Evolutionary conservation across 2,888 invertebrate genomes (phyloP).

Genomic region (Volucella inflata): DNA sequence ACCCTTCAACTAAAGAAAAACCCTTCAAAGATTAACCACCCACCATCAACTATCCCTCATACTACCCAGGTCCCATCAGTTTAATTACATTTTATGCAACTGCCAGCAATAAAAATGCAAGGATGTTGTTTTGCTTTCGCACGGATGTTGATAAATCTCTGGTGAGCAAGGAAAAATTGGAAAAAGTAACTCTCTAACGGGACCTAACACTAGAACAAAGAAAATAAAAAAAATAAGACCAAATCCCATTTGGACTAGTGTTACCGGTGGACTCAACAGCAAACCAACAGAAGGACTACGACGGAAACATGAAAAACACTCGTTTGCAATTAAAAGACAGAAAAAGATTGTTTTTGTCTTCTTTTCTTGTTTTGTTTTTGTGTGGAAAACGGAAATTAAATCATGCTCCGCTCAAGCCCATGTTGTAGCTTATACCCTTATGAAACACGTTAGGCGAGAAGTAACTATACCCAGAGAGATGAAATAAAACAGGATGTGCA

Average conservation of each 20-base stretch:
- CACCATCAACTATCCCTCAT: background rate
- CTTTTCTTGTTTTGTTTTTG: no score
- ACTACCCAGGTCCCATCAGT: slow-evolving; percentile 11
- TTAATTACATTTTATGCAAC: slow-evolving; percentile 69
- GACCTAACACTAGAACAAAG: slow-evolving; percentile 45
- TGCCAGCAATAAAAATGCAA: slow-evolving; percentile 58
- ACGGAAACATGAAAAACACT: slow-evolving; percentile 45
- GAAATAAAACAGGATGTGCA: background rate
- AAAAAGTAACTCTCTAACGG: slow-evolving; percentile 40
- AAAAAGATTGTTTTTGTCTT: slow-evolving; percentile 10
- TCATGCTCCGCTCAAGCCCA: slow-evolving; percentile 18
- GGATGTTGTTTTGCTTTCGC: slow-evolving; percentile 60
- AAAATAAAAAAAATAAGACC: slow-evolving; percentile 10
- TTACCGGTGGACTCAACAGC: no score
- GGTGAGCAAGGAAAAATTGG: slow-evolving; percentile 43
- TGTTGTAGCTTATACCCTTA: background rate
- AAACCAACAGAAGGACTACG: background rate
- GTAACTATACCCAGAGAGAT: background rate
- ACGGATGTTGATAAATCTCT: slow-evolving; percentile 67
- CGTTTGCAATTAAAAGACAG: slow-evolving; percentile 58
- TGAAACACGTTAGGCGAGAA: slow-evolving; percentile 7
- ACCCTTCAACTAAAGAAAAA: background rate
- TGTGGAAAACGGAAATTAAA: slow-evolving; percentile 43
- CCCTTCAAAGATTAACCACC: background rate
- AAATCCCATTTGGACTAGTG: background rate